Evolutionary conservation across 1,140 invertebrate species (phyloP), one percentile per base, ranked within the genome.

Genomic region (Drosophila kanapiae): DNA sequence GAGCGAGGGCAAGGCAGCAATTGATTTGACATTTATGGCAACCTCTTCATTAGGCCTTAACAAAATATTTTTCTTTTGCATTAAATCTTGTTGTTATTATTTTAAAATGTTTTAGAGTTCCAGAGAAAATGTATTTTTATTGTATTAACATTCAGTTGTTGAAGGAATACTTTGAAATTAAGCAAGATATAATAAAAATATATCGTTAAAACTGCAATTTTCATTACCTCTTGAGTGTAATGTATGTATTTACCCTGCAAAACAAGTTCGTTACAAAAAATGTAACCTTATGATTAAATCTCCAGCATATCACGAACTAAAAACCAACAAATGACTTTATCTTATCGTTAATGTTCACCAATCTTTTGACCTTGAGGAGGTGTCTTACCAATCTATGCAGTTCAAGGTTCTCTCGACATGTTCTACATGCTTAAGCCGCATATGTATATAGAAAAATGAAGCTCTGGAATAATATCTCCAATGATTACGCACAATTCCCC

Each of bases 341-440:
- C 54, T 67, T 60, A 72, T 72, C 69, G 2, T 72, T 60, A n/a
- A n/a, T n/a, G n/a, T n/a, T n/a, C n/a, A n/a, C n/a, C n/a, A 51
- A 49, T 38, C 38, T 40, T 48, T 64, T 69, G 74, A 77, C 74
- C 75, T 77, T 77, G 29, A 6, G 11, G 3, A 14, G n/a, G 23
- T 53, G 37, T 33, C 29, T 29, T 68, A 8, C 56, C 23, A 54
- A 77, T 68, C 48, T 60, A 77, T 54, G 31, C 77, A 68, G 75
- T 68, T 77, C 75, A 68, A 77, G 75, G 74, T 37, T 59, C n/a
- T 10, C 3, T 1, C 23, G 1, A 23, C 23, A 23, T 48, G 63
- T 45, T 67, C 37, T 31, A 18, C 35, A 42, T 58, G 13, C 23
- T 37, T 37, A 43, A 43, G 56, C 31, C 40, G 57, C 16, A 33